phyloP scores from a whole-genome alignment of 1,140 invertebrate genomes.

The Lepidurus couesii region DNA sequence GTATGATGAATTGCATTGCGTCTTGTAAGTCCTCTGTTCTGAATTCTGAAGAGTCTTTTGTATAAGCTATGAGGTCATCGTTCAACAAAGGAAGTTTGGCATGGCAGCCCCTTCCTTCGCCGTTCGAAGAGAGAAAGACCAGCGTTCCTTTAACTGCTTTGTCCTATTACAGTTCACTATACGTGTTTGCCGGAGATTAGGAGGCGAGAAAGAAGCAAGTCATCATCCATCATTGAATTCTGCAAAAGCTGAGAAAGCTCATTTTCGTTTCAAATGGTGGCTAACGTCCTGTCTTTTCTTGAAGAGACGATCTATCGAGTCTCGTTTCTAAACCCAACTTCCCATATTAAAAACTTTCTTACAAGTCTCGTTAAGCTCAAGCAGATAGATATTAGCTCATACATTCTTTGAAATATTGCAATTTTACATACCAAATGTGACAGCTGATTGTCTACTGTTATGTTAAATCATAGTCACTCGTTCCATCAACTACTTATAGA shows the following conservation, averaged over 20 bases:
- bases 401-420: too few relatives aligned
- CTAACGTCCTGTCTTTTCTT: constrained; percentile 8
- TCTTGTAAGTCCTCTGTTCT: constrained; percentile 10
- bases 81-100: not conserved
- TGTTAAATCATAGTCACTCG: too few relatives aligned
- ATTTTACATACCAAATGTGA: too few relatives aligned
- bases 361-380: not conserved
- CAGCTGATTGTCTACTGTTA: too few relatives aligned
- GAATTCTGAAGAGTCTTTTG: constrained; percentile 10
- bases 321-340: not conserved
- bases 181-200: constrained; percentile 21
- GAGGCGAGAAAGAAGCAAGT: constrained; percentile 18
- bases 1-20: constrained; percentile 2
- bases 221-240: constrained; percentile 22
- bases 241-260: constrained; percentile 17
- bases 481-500: too few relatives aligned
- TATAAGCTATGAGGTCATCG: constrained; percentile 19
- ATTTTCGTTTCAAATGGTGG: not conserved
- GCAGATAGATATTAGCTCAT: not conserved
- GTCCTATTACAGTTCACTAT: constrained; percentile 4
- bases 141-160: constrained; percentile 18
- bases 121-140: not conserved
- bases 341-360: not conserved
- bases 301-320: not conserved
- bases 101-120: constrained; percentile 3